These are phyloP conservation scores for Apocrypta bakeri DNA, from an alignment of 1,140 invertebrate species.

Conservation along the genomic window DNA sequence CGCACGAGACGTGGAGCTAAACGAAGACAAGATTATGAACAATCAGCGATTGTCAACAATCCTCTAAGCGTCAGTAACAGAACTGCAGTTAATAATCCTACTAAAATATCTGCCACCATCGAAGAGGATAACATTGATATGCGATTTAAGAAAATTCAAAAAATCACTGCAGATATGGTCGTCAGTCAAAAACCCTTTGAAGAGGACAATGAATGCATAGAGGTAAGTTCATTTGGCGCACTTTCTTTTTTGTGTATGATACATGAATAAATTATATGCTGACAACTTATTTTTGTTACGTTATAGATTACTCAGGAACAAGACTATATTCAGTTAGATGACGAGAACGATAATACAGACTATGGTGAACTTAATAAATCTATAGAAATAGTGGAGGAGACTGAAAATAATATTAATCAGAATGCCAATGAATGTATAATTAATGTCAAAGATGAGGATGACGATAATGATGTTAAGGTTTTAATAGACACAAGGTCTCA, in stretches of 20 bases:
- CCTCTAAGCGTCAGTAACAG: neutral
- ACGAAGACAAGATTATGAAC: neutral
- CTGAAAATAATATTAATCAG: neutral
- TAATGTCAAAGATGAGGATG: neutral
- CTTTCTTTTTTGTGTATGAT: neutral
- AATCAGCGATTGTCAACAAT: neutral
- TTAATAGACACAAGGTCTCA: neutral
- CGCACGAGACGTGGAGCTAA: conserved; percentile 21
- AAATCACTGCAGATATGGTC: neutral
- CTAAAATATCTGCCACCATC: neutral
- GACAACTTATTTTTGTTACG: neutral
- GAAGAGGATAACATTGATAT: neutral
- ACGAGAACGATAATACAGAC: neutral
- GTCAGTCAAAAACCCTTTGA: neutral
- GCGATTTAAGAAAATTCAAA: conserved; percentile 8
- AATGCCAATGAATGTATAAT: neutral
- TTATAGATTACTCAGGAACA: conserved; percentile 16
- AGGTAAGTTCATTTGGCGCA: neutral
- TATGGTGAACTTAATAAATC: neutral
- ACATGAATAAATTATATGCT: neutral
- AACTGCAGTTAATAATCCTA: neutral
- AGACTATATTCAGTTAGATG: neutral
- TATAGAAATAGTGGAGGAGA: neutral
- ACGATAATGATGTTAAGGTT: conserved; percentile 12
- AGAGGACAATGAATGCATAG: neutral